A percentile compares a stretch with the other conserved stretches of the same genome.
Conservation (phyloP, 2,888 invertebrate species). For the Nymphalis c-album region DNA sequence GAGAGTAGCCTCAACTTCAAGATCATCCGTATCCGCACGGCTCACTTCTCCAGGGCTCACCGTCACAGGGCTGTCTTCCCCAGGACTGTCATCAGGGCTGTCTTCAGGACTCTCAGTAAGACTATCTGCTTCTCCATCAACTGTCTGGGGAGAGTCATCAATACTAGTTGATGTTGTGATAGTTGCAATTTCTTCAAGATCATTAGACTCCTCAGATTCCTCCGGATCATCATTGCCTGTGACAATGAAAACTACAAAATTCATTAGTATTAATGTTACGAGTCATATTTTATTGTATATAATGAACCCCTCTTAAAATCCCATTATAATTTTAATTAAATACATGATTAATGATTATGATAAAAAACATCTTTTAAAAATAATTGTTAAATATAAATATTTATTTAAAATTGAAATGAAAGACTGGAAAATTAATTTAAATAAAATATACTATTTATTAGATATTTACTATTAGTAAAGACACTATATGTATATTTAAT, state of each 20-base stretch:
- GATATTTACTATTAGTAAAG: background rate
- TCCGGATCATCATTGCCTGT: slow-evolving; percentile 33
- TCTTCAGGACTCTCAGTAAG: slow-evolving; percentile 12
- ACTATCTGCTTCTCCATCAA: slow-evolving; percentile 30
- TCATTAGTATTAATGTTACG: background rate
- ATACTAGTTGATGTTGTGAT: slow-evolving; percentile 10
- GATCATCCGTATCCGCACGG: slow-evolving; percentile 26
- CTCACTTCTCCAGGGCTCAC: background rate
- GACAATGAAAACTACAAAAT: slow-evolving; percentile 32
- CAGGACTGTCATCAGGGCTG: slow-evolving; percentile 6
- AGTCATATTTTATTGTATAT: no score
- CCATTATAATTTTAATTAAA: no score
- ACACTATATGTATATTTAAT: background rate
- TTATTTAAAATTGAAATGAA: no score
- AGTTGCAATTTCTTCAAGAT: slow-evolving; percentile 31
- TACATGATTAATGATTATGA: no score
- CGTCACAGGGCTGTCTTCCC: background rate
- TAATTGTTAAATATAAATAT: no score
- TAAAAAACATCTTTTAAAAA: no score
- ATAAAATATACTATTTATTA: no score
- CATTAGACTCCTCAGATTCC: slow-evolving; percentile 37
- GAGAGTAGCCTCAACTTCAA: slow-evolving; percentile 29
- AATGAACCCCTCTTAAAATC: no score
- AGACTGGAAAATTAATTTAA: no score
- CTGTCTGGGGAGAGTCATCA: slow-evolving; percentile 21